These are phyloP conservation scores for Nomada ruficornis DNA, from an alignment of 2,888 invertebrate genomes.

Conservation along the genomic window DNA sequence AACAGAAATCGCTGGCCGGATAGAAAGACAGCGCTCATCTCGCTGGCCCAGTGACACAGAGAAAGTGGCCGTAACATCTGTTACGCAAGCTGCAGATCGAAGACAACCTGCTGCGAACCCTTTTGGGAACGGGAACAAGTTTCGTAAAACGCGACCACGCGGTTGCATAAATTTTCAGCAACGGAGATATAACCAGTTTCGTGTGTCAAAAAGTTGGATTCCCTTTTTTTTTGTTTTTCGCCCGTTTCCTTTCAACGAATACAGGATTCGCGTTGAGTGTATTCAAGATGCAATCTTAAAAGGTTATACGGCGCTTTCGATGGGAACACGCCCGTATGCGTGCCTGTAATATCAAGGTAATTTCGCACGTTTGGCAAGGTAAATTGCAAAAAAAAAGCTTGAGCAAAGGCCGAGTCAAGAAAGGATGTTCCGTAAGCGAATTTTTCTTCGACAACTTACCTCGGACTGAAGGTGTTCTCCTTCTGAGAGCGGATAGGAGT, in stretches of 20 bases:
- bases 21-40: background rate
- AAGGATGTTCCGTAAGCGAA: background rate
- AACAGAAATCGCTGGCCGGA: background rate
- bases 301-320: background rate
- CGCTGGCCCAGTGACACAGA: conserved; percentile 52
- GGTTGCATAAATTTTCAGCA: too few relatives aligned
- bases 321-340: background rate
- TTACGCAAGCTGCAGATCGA: conserved; percentile 35
- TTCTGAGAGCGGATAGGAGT: conserved; percentile 77
- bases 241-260: background rate
- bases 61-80: conserved; percentile 54
- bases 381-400: background rate
- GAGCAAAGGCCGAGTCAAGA: background rate
- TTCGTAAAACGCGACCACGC: background rate
- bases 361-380: background rate
- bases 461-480: conserved; percentile 77
- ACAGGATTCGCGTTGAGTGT: background rate
- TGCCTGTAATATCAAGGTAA: background rate
- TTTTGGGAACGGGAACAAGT: background rate
- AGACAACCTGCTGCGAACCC: background rate
- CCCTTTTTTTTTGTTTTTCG: too few relatives aligned
- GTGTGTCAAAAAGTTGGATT: background rate
- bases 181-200: too few relatives aligned
- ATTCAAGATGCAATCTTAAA: background rate
- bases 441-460: conserved; percentile 71